These are phyloP conservation scores for Euclidia mi DNA, from an alignment of 2,888 invertebrate genomes.

Conservation along the genomic window DNA sequence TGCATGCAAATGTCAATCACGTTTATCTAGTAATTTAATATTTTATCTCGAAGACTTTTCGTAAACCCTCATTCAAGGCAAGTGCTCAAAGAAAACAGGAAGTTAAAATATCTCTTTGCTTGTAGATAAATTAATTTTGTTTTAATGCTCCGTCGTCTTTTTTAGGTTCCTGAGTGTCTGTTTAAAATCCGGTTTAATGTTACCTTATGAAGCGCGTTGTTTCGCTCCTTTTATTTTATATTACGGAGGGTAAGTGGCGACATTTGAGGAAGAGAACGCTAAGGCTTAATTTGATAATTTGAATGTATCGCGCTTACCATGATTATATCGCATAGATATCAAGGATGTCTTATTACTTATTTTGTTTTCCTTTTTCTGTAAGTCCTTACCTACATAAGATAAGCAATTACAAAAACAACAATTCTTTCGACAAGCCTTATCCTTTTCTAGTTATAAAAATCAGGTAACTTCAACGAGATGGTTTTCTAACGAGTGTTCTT, in stretches of 20 bases:
- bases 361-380: no score
- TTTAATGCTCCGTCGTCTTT: conserved; percentile 47
- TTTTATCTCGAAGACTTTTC: conserved; percentile 57
- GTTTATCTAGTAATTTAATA: conserved; percentile 57
- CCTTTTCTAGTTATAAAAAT: no score
- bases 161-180: conserved; percentile 35
- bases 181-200: conserved; percentile 35
- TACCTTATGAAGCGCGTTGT: conserved; percentile 25
- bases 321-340: no score
- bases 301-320: background rate
- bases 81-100: conserved; percentile 59
- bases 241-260: conserved; percentile 4
- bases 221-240: conserved; percentile 20
- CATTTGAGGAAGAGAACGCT: conserved; percentile 1
- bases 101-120: conserved; percentile 67
- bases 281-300: conserved; percentile 6
- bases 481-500: no score
- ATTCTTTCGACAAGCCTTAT: no score
- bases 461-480: no score
- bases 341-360: no score
- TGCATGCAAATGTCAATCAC: conserved; percentile 67
- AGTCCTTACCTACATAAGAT: no score
- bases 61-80: conserved; percentile 59
- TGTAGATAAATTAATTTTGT: conserved; percentile 70
- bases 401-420: no score